Evolutionary conservation across 92 coral and sea anemone species (phyloP).

Genomic region (Plumapathes pennacea): DNA sequence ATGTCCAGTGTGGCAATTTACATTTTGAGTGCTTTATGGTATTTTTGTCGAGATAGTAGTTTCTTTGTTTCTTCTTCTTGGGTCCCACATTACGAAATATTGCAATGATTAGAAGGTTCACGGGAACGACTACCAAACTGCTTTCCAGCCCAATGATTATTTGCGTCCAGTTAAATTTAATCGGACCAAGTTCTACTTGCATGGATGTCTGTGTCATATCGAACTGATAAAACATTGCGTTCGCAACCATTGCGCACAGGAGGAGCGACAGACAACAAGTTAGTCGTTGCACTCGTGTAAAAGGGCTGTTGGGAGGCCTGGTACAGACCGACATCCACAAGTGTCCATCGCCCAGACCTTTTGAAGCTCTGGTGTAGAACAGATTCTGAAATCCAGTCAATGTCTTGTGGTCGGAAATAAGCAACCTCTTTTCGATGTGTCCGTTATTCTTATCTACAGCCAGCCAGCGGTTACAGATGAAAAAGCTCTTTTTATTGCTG

Average conservation of each 20-base stretch:
- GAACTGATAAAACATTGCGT: constrained; percentile 54
- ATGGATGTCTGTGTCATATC: constrained; percentile 6
- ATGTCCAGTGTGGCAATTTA: constrained; percentile 29
- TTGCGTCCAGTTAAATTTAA: constrained; percentile 34
- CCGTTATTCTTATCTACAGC: constrained; percentile 88
- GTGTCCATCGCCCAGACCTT: constrained; percentile 70
- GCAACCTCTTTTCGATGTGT: constrained; percentile 45
- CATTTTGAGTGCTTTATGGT: too few relatives aligned
- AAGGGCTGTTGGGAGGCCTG: constrained; percentile 65
- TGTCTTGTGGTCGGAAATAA: constrained; percentile 53
- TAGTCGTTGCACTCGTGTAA: constrained; percentile 69
- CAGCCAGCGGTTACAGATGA: constrained; percentile 76
- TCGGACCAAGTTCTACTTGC: constrained; percentile 39
- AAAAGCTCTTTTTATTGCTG: constrained; percentile 60
- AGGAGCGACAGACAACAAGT: constrained; percentile 50
- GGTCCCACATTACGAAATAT: constrained; percentile 53
- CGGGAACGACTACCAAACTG: constrained; percentile 35
- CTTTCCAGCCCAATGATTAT: constrained; percentile 51
- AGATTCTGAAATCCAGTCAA: constrained; percentile 63
- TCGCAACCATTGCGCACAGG: constrained; percentile 50
- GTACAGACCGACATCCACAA: constrained; percentile 78
- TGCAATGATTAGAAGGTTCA: constrained; percentile 36
- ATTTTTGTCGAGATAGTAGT: too few relatives aligned
- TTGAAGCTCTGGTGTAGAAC: constrained; percentile 63
- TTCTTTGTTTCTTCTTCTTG: too few relatives aligned